Evolutionary conservation across 1,140 invertebrate species (phyloP).

Genomic region (Radopholus similis): DNA sequence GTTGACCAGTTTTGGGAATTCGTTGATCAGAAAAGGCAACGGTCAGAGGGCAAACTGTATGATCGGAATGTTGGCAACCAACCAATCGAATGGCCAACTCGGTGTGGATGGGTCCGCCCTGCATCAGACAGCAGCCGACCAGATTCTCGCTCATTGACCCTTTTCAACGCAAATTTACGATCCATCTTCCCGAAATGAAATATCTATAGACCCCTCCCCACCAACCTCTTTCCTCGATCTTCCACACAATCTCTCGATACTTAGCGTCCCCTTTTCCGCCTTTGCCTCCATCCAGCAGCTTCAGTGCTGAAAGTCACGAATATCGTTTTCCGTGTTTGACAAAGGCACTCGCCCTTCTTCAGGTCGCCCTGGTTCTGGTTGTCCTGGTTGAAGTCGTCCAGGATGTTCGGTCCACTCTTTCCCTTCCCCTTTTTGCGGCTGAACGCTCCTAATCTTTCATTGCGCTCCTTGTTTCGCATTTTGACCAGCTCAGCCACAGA

Average conservation of each 20-base stretch:
- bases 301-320: conserved; percentile 42
- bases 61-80: neutral
- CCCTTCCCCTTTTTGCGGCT: conserved; percentile 58
- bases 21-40: too few relatives aligned
- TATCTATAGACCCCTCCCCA: neutral
- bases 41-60: conserved; percentile 70
- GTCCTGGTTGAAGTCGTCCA: conserved; percentile 60
- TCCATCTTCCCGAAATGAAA: neutral
- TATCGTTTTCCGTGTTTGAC: neutral
- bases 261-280: conserved; percentile 63
- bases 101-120: conserved; percentile 82
- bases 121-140: conserved; percentile 84
- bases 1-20: conserved; percentile 90
- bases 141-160: conserved; percentile 88
- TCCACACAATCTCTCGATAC: conserved; percentile 85
- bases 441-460: conserved; percentile 54
- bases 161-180: conserved; percentile 16
- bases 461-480: conserved; percentile 56
- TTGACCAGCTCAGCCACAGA: conserved; percentile 58
- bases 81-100: conserved; percentile 77
- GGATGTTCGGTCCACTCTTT: conserved; percentile 58
- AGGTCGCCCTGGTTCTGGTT: conserved; percentile 57
- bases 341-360: conserved; percentile 51
- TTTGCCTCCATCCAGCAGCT: conserved; percentile 63
- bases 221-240: conserved; percentile 72